Evolutionary conservation across 1,140 invertebrate genomes (phyloP).

Genomic region (Batillaria attramentaria): DNA sequence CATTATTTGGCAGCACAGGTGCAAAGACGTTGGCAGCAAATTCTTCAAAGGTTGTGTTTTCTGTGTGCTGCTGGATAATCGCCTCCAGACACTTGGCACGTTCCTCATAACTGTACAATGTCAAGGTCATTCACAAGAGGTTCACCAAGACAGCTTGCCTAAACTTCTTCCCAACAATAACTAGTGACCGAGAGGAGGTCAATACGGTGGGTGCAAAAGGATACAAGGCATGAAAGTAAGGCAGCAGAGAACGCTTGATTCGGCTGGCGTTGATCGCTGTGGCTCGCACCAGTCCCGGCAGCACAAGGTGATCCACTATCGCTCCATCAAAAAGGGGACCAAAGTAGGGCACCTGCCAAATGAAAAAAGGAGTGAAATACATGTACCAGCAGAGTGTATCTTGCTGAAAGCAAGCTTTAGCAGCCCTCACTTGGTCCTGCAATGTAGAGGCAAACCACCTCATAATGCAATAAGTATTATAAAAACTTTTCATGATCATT

Average conservation of each 20-base stretch:
- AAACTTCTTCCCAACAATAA: background rate
- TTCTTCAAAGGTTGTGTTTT: slow-evolving; percentile 92
- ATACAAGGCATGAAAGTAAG: slow-evolving; percentile 93
- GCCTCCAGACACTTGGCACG: slow-evolving; percentile 88
- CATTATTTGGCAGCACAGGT: slow-evolving; percentile 77
- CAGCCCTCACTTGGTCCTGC: too few species aligned
- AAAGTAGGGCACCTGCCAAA: slow-evolving; percentile 89
- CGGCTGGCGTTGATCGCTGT: slow-evolving; percentile 94
- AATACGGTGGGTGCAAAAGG: too few species aligned
- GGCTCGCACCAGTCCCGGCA: slow-evolving; percentile 91
- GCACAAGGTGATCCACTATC: slow-evolving; percentile 85
- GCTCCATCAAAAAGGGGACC: slow-evolving; percentile 97
- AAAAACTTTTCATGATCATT: too few species aligned
- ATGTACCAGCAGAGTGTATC: too few species aligned
- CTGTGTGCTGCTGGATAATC: slow-evolving; percentile 90
- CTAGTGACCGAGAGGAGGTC: too few species aligned
- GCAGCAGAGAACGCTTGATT: slow-evolving; percentile 88
- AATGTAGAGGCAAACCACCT: too few species aligned
- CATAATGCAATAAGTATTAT: too few species aligned
- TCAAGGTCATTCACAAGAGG: too few species aligned
- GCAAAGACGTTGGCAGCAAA: slow-evolving; percentile 89
- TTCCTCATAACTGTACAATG: slow-evolving; percentile 86
- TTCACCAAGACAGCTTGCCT: background rate
- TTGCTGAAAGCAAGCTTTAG: too few species aligned
- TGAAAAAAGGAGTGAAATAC: too few species aligned